Percentiles rank a stretch among this genome's conserved stretches.
Conservation (phyloP, 2,113 vertebrate genomes). For the cat (Felis catus) region F.catus_Fca126_mat1.0 CM031412.1:30433501-30434000, state of each 20-base stretch:
- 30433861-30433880: not conserved
- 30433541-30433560: not conserved
- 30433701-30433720: not conserved
- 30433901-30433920: not conserved
- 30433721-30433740: not conserved
- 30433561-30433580: not conserved
- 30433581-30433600: not conserved
- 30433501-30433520: not conserved
- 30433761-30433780: not conserved
- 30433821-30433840: not conserved
- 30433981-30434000: not conserved
- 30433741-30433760: slow-evolving; percentile 4
- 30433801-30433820: not conserved
- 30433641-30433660: not conserved
- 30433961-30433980: not conserved
- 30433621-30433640: not conserved
- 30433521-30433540: not conserved
- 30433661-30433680: not conserved
- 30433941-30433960: not conserved
- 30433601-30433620: not conserved
- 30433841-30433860: not conserved
- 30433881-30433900: not conserved
- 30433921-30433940: not conserved
- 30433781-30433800: not conserved
- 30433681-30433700: not conserved